phyloP scores from a whole-genome alignment of 30 jellyfish, hydroid and myxozoan species.

The Catostylus mosaicus region DNA sequence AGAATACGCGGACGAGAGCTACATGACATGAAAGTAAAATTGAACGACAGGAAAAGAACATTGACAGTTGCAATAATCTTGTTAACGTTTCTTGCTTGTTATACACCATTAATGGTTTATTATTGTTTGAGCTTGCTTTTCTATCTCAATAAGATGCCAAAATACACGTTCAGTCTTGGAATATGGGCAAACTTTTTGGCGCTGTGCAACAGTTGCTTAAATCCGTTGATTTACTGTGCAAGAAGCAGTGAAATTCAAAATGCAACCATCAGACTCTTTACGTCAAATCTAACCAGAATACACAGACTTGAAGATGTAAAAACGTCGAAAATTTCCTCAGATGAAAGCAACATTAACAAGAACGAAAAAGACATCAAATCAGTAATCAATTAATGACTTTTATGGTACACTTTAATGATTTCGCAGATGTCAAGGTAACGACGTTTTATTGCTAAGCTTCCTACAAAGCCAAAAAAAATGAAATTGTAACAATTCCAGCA shows the following conservation, averaged over 20 bases:
- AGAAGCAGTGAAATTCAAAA: slow-evolving; percentile 49
- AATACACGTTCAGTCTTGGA: slow-evolving; percentile 15
- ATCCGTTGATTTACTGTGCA: slow-evolving; percentile 66
- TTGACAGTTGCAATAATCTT: slow-evolving; percentile 26
- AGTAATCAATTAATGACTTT: too few relatives aligned
- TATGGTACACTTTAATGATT: too few relatives aligned
- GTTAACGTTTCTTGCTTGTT: slow-evolving; percentile 12
- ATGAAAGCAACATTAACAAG: too few relatives aligned
- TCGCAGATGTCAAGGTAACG: too few relatives aligned
- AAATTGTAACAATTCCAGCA: too few relatives aligned
- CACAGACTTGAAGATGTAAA: not conserved
- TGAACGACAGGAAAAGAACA: slow-evolving; percentile 17
- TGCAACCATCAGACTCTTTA: slow-evolving; percentile 38
- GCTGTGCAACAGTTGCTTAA: slow-evolving; percentile 49
- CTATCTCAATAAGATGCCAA: slow-evolving; percentile 9
- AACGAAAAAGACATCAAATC: too few relatives aligned
- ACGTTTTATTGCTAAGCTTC: too few relatives aligned
- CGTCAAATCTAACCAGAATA: not conserved
- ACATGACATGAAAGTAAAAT: not conserved
- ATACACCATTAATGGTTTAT: slow-evolving; percentile 24
- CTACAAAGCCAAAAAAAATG: too few relatives aligned
- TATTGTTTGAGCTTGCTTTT: slow-evolving; percentile 9
- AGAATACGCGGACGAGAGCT: not conserved
- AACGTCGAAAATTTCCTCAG: too few relatives aligned
- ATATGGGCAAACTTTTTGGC: slow-evolving; percentile 56